These are phyloP conservation scores for Arctopsyche grandis DNA, from an alignment of 1,140 invertebrate genomes.

Conservation along the genomic window DNA sequence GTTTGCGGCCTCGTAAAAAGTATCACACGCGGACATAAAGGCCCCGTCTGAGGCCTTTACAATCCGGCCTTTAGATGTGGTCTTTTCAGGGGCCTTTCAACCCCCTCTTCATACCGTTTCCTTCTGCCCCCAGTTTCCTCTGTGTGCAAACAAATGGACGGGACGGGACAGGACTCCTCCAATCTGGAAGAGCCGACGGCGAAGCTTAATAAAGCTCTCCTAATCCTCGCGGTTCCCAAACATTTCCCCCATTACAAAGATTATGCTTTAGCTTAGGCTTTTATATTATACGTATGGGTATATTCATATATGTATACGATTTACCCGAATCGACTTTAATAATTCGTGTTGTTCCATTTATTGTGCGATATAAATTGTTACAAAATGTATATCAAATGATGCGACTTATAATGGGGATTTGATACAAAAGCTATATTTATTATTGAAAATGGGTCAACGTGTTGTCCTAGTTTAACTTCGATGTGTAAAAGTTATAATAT, in stretches of 20 bases:
- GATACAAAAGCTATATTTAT: no score
- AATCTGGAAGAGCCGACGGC: conserved; percentile 37
- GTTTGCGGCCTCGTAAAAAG: conserved; percentile 26
- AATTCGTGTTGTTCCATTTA: not conserved
- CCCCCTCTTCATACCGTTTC: not conserved
- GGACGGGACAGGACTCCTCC: conserved; percentile 33
- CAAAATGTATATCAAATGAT: no score
- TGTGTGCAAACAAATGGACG: conserved; percentile 28
- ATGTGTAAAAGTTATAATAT: no score
- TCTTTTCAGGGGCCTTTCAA: conserved; percentile 32
- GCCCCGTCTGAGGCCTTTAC: conserved; percentile 32
- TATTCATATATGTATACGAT: not conserved
- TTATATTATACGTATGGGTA: not conserved
- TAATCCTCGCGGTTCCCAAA: conserved; percentile 29
- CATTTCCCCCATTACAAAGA: not conserved
- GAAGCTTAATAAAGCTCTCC: conserved; percentile 39
- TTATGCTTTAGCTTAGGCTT: not conserved
- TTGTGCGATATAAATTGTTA: no score
- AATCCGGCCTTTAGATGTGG: conserved; percentile 33
- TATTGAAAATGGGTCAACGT: no score
- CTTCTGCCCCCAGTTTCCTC: not conserved
- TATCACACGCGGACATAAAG: conserved; percentile 36
- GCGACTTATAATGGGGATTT: no score
- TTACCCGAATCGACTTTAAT: not conserved
- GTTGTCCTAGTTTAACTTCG: no score